Base-by-base conservation (phyloP, 2,888 invertebrate species). In the Lycophotia porphyrea region DNA sequence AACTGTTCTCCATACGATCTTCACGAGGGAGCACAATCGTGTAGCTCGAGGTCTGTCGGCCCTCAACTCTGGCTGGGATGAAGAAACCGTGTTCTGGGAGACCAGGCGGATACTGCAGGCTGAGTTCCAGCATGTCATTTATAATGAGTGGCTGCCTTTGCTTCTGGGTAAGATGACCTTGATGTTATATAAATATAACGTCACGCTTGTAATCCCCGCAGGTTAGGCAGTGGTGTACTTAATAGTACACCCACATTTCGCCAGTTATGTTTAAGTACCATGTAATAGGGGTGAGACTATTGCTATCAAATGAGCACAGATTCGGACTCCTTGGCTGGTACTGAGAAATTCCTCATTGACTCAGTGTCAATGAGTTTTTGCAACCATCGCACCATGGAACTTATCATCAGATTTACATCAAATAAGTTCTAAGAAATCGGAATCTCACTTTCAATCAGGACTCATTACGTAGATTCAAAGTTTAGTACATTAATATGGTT, bases 21-120 rank as follows among this genome's bases (percentile, higher is more conserved):
- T 98, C 91, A 97, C 98, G 31, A 96, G 98, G 47, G 98, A 98
- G 89, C 98, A 98, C 92, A 99, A 98, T 93, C 97, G 98, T 1
- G 90, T 98, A 2, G 98, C 98, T 0, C 93, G 94, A 3, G 96
- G 95, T 5, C 92, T 99, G 42, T 88, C 95, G 0, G 90, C 93
- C 5, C 87, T 98, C 15, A 99, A 99, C 95, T 98, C 98, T 0
- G 96, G 97, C 65, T 98, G 98, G 97, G 95, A 96, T 47, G 98
- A 98, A 88, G 98, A 98, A 82, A 95, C 94, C 1, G 90, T 98
- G 1, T 99, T 97, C 93, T 97, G 98, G 92, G 98, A 98, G 92
- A 93, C 98, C 0, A 97, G 98, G 73, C 97, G 97, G 85, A 98
- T 98, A 74, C 93, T 98, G 8, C 97, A 97, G 74, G 98, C 98